Evolutionary conservation across 2,113 vertebrate species (phyloP), one percentile per base, ranked within the genome.

Genomic region (Cyphomyrus discorhynchus): DNA sequence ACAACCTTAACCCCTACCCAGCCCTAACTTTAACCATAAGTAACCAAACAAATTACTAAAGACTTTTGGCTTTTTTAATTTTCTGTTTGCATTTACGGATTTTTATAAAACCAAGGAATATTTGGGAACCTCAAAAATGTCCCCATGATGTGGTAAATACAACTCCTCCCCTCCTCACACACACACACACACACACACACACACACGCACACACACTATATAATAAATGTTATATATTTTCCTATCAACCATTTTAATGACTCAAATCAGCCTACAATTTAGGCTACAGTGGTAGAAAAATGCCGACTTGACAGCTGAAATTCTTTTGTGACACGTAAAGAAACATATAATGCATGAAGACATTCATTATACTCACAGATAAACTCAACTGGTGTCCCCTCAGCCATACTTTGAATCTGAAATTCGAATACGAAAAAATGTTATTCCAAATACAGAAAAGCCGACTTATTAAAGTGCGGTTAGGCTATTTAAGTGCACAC

Each of bases 341-440:
- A 39, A 88, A 52, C 13, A 19, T 35, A 39, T 70, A 15, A 31
- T 9, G 31, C 19, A 83, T 13, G 58, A 90, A 0, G 24, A 88
- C 21, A 46, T 90, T 90, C 91, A 56, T 90, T 24, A 92, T 94
- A 98, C 97, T 98, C 94, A 98, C 98, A 98, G 94, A 98, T 95
- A 93, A 97, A 97, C 93, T 97, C 97, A 87, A 97, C 97, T 91
- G 91, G 96, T 42, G 94, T 94, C 92, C 96, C 95, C 92, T 96
- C 96, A 89, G 97, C 95, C 98, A 98, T 98, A 93, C 92, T 93
- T 83, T 89, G 86, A 92, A 94, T 92, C 96, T 97, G 91, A 2
- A 93, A 93, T 93, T 92, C 92, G 13, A 94, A n/a, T 50, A 58
- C 24, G 7, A n/a, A 42, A 80, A 42, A 85, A 45, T 10, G 70